Conservation (phyloP, 2,113 vertebrate species). For the Meriones unguiculatus region DNA sequence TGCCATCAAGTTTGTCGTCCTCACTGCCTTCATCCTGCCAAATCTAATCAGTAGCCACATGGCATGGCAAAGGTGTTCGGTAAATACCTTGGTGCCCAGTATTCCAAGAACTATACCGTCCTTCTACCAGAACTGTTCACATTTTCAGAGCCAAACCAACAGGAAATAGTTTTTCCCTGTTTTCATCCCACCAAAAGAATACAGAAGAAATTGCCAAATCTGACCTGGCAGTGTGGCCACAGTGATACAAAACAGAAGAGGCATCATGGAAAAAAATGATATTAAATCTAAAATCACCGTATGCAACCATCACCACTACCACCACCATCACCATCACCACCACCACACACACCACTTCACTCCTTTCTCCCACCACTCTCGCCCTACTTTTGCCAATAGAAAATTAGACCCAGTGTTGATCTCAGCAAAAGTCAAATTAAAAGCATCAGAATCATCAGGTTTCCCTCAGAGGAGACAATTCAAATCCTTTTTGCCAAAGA, state of each 20-base stretch:
- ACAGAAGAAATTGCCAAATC: conserved; percentile 49
- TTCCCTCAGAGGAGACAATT: background rate
- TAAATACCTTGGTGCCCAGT: background rate
- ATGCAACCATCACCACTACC: background rate
- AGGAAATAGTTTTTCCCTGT: conserved; percentile 54
- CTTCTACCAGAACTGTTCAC: background rate
- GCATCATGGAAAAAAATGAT: background rate
- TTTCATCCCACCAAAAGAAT: conserved; percentile 10
- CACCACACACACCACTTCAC: background rate
- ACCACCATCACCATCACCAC: background rate
- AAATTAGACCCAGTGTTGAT: background rate
- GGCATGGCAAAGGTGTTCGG: background rate
- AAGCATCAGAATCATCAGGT: background rate
- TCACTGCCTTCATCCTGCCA: background rate
- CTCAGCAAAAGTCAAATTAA: background rate
- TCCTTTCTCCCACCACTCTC: background rate
- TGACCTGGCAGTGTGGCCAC: background rate
- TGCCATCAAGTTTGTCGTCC: background rate
- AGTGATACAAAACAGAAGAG: background rate
- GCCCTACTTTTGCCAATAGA: background rate
- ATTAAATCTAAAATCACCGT: background rate
- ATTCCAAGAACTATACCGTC: conserved; percentile 42
- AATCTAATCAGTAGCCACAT: background rate
- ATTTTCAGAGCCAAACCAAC: conserved; percentile 62
- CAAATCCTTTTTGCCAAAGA: background rate